Evolutionary conservation across 2,797 vertebrate species (phyloP).

Genomic region (Artibeus lituratus): DNA sequence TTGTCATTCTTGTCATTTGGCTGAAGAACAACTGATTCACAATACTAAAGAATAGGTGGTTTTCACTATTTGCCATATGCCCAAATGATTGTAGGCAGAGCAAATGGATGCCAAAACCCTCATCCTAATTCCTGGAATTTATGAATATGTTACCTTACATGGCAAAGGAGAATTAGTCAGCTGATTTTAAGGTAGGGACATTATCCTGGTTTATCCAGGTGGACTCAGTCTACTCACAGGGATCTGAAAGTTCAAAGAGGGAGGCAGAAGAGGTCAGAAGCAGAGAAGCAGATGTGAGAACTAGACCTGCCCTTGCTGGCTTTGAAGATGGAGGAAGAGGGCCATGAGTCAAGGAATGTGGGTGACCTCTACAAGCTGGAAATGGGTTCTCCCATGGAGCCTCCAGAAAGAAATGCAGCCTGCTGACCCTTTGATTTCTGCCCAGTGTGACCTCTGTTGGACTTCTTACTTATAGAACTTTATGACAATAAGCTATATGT

Average conservation of each 20-base stretch:
- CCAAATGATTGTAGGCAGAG: neutral
- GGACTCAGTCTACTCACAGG: neutral
- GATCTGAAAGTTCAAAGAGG: neutral
- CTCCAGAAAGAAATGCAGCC: neutral
- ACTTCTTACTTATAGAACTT: neutral
- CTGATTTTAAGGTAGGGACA: neutral
- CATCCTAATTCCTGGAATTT: neutral
- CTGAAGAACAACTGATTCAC: neutral
- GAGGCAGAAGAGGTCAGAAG: neutral
- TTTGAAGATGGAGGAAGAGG: neutral
- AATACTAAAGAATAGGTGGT: neutral
- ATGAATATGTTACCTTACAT: neutral
- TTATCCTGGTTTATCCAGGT: neutral
- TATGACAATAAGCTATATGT: neutral
- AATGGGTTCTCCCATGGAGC: neutral
- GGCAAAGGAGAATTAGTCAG: neutral
- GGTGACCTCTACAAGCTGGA: neutral
- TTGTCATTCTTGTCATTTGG: neutral
- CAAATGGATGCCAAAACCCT: neutral
- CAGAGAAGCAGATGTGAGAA: neutral
- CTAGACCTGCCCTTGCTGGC: neutral
- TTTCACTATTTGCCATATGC: neutral
- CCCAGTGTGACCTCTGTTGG: neutral
- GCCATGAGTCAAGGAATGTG: neutral
- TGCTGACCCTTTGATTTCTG: neutral